Percentiles rank a stretch among this genome's conserved stretches.
These are phyloP conservation scores for Drosophila varians DNA, from an alignment of 1,140 invertebrate species.

Conservation along the genomic window DNA sequence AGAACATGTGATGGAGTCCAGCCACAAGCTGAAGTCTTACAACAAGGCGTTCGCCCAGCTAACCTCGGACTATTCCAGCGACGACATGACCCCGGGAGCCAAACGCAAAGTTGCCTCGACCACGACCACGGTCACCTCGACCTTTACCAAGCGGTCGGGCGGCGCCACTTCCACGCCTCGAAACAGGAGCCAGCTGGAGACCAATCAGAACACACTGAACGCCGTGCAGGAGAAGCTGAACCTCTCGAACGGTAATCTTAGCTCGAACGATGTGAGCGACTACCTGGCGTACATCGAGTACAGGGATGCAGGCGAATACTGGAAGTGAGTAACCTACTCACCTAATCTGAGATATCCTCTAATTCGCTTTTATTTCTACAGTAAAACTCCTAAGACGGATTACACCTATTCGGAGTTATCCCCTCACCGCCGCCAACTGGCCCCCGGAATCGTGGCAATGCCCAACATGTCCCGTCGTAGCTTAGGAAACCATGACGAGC, in stretches of 20 bases:
- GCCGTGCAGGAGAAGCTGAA: conserved; percentile 58
- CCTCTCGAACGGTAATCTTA: conserved; percentile 69
- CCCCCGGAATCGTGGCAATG: conserved; percentile 90
- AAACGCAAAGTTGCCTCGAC: conserved; percentile 32
- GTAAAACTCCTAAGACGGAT: conserved; percentile 92
- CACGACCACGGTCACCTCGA: conserved; percentile 44
- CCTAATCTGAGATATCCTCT: not conserved
- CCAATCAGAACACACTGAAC: conserved; percentile 69
- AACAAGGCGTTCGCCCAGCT: conserved; percentile 46
- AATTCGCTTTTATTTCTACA: conserved; percentile 51
- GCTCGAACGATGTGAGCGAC: conserved; percentile 63
- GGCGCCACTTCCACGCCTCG: conserved; percentile 66
- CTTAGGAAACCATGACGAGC: conserved; percentile 78
- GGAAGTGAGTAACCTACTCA: conserved; percentile 86
- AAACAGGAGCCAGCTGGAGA: conserved; percentile 58
- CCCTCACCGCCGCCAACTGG: conserved; percentile 90
- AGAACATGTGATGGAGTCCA: conserved; percentile 62
- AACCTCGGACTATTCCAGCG: conserved; percentile 62
- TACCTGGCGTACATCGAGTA: conserved; percentile 86
- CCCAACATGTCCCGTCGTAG: conserved; percentile 92
- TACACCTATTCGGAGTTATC: conserved; percentile 91
- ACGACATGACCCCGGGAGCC: conserved; percentile 46
- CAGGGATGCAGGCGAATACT: conserved; percentile 87
- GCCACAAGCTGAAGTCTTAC: conserved; percentile 36
- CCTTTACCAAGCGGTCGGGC: conserved; percentile 40